Conservation (phyloP, 2,113 vertebrate genomes). For the Nothocercus nigrocapillus region DNA sequence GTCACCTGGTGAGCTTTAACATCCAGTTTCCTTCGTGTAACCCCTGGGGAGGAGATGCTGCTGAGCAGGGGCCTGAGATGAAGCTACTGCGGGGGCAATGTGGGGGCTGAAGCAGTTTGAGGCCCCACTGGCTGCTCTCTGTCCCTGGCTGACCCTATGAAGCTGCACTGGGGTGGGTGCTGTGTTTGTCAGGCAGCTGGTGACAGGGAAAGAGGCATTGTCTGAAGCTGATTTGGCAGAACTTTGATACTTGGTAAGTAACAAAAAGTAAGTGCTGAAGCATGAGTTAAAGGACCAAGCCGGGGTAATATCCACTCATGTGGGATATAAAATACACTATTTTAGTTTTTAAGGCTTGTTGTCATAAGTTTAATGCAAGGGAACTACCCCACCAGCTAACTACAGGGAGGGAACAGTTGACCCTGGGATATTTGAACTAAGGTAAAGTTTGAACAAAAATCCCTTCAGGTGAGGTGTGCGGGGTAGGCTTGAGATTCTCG, state of each 20-base stretch:
- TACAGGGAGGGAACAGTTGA: not conserved
- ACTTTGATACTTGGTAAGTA: not conserved
- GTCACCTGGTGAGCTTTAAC: not conserved
- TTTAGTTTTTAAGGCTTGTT: not conserved
- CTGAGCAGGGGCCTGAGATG: not conserved
- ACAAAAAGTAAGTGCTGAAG: not conserved
- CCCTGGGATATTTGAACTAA: accelerated
- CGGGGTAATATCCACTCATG: not conserved
- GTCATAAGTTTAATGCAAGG: accelerated
- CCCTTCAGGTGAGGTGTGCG: too few species aligned
- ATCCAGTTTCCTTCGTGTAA: accelerated
- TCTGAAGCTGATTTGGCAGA: too few species aligned
- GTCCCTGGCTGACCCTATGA: not conserved
- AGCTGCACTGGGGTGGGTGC: not conserved
- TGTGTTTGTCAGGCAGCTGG: not conserved
- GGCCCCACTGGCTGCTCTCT: not conserved
- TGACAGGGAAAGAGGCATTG: too few species aligned
- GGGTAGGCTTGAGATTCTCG: too few species aligned
- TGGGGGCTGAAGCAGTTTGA: accelerated
- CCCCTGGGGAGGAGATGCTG: accelerated
- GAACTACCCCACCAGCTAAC: not conserved
- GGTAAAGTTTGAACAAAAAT: not conserved
- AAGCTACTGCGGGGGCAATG: accelerated
- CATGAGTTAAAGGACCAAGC: not conserved
- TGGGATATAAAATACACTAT: too few species aligned